phyloP scores from a whole-genome alignment of 2,113 vertebrate species.

The Silurus asotus region DNA sequence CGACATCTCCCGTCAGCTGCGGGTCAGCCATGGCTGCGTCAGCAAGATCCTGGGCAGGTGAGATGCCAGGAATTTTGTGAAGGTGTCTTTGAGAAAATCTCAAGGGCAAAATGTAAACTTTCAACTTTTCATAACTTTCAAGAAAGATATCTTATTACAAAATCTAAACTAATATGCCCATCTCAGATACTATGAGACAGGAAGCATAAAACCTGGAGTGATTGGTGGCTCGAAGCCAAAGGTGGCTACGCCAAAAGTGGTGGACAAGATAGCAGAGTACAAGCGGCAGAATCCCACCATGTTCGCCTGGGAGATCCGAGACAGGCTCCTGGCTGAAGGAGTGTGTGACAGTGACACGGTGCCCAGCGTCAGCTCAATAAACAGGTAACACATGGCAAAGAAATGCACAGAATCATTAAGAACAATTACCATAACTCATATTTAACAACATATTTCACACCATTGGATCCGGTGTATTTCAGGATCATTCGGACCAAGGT shows the following conservation, averaged over 20 bases:
- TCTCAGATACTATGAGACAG: constrained; percentile 84
- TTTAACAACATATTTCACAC: neutral
- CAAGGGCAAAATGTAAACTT: neutral
- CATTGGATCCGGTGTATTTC: constrained; percentile 25
- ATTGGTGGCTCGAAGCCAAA: constrained; percentile 89
- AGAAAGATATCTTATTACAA: neutral
- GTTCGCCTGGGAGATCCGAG: constrained; percentile 91
- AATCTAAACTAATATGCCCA: neutral
- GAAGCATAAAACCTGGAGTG: constrained; percentile 88
- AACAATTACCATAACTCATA: neutral
- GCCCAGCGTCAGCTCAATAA: constrained; percentile 90
- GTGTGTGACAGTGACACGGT: constrained; percentile 87
- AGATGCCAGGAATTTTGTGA: constrained; percentile 16
- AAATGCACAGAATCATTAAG: neutral
- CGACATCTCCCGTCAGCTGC: constrained; percentile 88
- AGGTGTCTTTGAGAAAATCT: neutral
- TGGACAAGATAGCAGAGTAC: constrained; percentile 89
- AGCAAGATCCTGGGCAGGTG: constrained; percentile 93
- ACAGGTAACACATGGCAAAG: constrained; percentile 71
- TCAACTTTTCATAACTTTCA: neutral
- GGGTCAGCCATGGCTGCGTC: constrained; percentile 89
- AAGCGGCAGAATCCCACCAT: constrained; percentile 90
- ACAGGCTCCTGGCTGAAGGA: constrained; percentile 83
- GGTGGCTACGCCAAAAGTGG: constrained; percentile 88
- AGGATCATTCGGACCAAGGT: constrained; percentile 93